phyloP scores from a whole-genome alignment of 2,888 invertebrate genomes.

The Phalera bucephala region DNA sequence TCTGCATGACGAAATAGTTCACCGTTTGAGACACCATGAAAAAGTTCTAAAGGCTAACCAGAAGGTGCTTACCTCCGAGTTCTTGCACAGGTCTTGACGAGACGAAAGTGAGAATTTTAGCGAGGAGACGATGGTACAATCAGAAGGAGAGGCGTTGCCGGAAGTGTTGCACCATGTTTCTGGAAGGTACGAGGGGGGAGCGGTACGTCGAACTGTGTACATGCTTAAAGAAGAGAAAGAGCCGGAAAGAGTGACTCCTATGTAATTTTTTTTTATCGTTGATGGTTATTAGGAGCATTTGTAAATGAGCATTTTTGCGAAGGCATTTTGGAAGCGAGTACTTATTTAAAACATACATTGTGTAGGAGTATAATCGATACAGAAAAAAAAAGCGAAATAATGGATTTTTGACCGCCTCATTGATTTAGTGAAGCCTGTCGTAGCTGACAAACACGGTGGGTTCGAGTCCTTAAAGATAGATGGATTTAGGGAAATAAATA shows the following conservation, averaged over 20 bases:
- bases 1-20: slow-evolving; percentile 93
- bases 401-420: no score
- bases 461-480: no score
- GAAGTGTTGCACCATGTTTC: slow-evolving; percentile 76
- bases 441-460: no score
- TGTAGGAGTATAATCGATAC: no score
- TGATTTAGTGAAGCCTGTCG: no score
- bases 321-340: no score
- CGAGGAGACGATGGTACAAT: slow-evolving; percentile 68
- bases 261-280: slow-evolving; percentile 47
- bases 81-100: slow-evolving; percentile 76
- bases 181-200: slow-evolving; percentile 61
- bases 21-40: slow-evolving; percentile 87
- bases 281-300: no score
- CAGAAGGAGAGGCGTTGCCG: slow-evolving; percentile 72
- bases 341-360: no score
- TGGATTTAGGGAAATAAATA: no score
- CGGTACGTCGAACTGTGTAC: slow-evolving; percentile 67
- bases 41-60: slow-evolving; percentile 65
- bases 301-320: no score
- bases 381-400: no score
- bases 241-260: slow-evolving; percentile 64
- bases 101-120: slow-evolving; percentile 69
- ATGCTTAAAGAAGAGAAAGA: slow-evolving; percentile 66
- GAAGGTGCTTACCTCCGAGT: slow-evolving; percentile 71